phyloP scores from a whole-genome alignment of 2,113 vertebrate species.

The Aspidoscelis tigris region DNA sequence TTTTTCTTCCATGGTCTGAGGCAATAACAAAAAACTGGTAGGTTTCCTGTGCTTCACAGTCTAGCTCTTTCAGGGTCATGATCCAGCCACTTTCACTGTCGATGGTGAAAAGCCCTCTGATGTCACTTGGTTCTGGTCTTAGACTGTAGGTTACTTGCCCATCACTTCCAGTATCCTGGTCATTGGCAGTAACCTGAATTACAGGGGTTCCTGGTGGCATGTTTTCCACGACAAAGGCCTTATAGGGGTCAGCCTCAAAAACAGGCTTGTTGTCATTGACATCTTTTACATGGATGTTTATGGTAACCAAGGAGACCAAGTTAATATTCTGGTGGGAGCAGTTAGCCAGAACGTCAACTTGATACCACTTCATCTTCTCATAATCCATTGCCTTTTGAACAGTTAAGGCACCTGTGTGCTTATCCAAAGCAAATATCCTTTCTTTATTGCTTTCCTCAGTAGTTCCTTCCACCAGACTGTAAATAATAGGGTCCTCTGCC shows the following conservation, averaged over 20 bases:
- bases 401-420: conserved; percentile 86
- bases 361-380: conserved; percentile 95
- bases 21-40: conserved; percentile 90
- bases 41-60: conserved; percentile 84
- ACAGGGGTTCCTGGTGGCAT: conserved; percentile 92
- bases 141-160: conserved; percentile 92
- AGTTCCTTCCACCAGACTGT: conserved; percentile 94
- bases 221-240: conserved; percentile 92
- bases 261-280: conserved; percentile 94
- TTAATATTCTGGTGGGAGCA: conserved; percentile 88
- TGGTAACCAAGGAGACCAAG: conserved; percentile 89
- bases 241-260: conserved; percentile 94
- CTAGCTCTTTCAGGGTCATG: conserved; percentile 82
- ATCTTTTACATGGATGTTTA: conserved; percentile 93
- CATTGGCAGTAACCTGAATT: conserved; percentile 95
- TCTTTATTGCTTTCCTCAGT: conserved; percentile 94
- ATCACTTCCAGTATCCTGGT: conserved; percentile 90
- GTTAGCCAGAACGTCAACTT: conserved; percentile 91
- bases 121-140: conserved; percentile 74
- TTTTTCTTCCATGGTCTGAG: conserved; percentile 85
- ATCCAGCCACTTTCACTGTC: conserved; percentile 93
- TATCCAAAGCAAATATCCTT: conserved; percentile 86
- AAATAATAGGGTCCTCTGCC: conserved; percentile 90
- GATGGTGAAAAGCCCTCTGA: conserved; percentile 84
- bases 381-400: conserved; percentile 91